Base-by-base conservation (phyloP, 2,113 vertebrate genomes). In the Leucosticte australis region DNA sequence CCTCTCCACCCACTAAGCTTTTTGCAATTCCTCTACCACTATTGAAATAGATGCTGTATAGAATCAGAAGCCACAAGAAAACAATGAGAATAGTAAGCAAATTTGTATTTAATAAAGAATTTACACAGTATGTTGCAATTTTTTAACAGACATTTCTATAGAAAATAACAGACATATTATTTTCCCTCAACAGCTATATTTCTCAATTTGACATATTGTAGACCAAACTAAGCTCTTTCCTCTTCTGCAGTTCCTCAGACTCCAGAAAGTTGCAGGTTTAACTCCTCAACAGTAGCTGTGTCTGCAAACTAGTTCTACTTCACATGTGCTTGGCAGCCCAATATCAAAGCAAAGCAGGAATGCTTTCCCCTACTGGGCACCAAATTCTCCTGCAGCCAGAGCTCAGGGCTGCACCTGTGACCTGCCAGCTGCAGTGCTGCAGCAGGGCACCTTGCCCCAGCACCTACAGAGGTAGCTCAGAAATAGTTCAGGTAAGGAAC, bases 401-500 rank as follows among this genome's bases (percentile, higher is more conserved):
- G 17, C 26, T 28, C 9, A 13, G 6, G 1, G 14, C 39, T 47
- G 31, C 8, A 6, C 4, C 22, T 0, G 1, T 2, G 31, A 53
- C 3, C 16, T 0, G 0, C 18, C 49, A 42, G 42, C 50, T 33
- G 27, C 2, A 7, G n/a, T 33, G 47, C 64, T 3, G 4, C 16
- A 44, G 47, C 28, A 12, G 17, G 8, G 11, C 20, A 6, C 13
- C 19, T 20, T 63, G 78, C 22, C 27, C 46, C 62, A 22, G 57
- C 2, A 2, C 68, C 68, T 20, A 6, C 10, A 2, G 46, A 57
- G 20, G 4, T 1, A 21, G 18, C 20, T 47, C 47, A 39, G 50
- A 52, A 83, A 63, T 27, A 21, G 5, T 10, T 49, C 7, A n/a
- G 27, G 30, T 13, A 68, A 62, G 24, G 44, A 53, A 75, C 11